These are phyloP conservation scores for Oreocharis arfaki DNA, from an alignment of 2,113 vertebrate species.

Conservation along the genomic window DNA sequence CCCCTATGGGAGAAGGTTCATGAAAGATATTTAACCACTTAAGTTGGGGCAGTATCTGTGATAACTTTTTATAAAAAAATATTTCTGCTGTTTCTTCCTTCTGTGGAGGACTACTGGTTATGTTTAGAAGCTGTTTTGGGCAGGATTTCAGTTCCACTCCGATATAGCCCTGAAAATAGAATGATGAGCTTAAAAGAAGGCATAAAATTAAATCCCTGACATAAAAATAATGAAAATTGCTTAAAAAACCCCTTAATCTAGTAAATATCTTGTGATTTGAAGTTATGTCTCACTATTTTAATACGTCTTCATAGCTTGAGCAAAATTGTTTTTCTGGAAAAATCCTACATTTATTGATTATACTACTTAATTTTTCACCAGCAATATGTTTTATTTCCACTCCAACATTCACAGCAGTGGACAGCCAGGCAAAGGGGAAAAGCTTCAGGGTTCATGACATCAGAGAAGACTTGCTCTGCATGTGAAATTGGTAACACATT, in stretches of 20 bases:
- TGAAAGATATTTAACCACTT: not conserved
- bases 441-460: not conserved
- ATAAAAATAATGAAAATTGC: not conserved
- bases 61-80: not conserved
- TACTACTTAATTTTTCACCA: not conserved
- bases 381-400: not conserved
- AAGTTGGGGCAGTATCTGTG: not conserved
- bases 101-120: not conserved
- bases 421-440: not conserved
- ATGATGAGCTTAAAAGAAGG: accelerated
- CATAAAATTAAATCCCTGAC: not conserved
- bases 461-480: not conserved
- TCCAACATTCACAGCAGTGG: not conserved
- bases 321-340: not conserved
- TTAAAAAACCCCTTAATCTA: not conserved
- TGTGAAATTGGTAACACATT: not conserved
- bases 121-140: not conserved
- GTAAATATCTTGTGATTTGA: not conserved
- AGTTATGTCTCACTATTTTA: not conserved
- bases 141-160: not conserved
- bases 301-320: not conserved
- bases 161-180: not conserved
- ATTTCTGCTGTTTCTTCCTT: not conserved
- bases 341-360: not conserved
- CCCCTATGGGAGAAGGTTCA: not conserved